These are phyloP conservation scores for Drosophila tristis DNA, from an alignment of 1,140 invertebrate species.

Conservation along the genomic window DNA sequence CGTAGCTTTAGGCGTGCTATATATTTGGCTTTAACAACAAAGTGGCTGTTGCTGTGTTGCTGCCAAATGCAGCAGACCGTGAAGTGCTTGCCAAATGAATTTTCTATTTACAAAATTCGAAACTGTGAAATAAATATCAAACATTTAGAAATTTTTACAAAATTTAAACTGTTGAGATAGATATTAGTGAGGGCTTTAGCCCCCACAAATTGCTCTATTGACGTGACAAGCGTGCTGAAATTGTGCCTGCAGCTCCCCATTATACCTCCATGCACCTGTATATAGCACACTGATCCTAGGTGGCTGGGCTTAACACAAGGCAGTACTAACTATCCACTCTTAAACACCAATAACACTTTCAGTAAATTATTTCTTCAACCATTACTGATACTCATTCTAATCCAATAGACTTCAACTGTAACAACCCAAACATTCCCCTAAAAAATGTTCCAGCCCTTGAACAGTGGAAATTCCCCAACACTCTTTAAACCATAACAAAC, in stretches of 20 bases:
- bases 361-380: background rate
- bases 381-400: background rate
- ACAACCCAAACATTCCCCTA: background rate
- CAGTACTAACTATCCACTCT: no score
- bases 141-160: conserved; percentile 53
- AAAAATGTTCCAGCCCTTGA: background rate
- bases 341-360: no score
- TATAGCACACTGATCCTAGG: background rate
- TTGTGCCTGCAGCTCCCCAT: no score
- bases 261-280: background rate
- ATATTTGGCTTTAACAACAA: conserved; percentile 49
- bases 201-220: conserved; percentile 21
- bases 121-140: conserved; percentile 15
- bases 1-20: conserved; percentile 55
- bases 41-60: conserved; percentile 44
- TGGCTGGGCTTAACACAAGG: no score
- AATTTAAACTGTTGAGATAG: conserved; percentile 17
- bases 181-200: conserved; percentile 2
- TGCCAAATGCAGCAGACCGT: conserved; percentile 73
- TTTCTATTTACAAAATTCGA: conserved; percentile 68
- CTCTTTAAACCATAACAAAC: background rate
- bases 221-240: conserved; percentile 35
- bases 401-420: no score
- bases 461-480: background rate
- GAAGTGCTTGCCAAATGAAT: conserved; percentile 79